These are phyloP conservation scores for Scaptomyza flava DNA, from an alignment of 2,888 invertebrate species.

Conservation along the genomic window DNA sequence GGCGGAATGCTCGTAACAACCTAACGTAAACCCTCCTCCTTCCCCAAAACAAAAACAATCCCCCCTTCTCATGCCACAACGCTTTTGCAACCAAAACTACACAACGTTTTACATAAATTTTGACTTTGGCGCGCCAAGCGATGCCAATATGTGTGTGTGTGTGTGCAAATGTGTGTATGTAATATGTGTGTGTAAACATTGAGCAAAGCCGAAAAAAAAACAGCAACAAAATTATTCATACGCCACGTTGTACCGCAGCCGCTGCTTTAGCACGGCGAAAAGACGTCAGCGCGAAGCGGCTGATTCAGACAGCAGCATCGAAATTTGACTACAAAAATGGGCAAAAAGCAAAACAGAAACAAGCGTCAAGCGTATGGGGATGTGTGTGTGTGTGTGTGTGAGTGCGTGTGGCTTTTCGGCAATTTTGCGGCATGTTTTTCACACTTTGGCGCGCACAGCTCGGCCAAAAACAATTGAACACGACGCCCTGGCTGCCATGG, in stretches of 20 bases:
- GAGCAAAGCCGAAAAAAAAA: constrained; percentile 62
- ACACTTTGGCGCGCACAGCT: constrained; percentile 67
- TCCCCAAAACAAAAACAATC: background rate
- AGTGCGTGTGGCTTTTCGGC: constrained; percentile 40
- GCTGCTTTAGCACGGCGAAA: constrained; percentile 22
- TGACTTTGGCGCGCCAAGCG: constrained; percentile 67
- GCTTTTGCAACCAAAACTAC: background rate
- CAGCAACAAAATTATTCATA: constrained; percentile 71
- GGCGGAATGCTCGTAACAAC: constrained; percentile 46
- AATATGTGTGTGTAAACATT: constrained; percentile 69
- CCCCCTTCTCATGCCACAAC: background rate
- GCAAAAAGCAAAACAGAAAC: constrained; percentile 72
- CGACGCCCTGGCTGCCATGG: constrained; percentile 69
- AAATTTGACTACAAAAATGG: constrained; percentile 78
- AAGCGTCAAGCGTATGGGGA: constrained; percentile 7
- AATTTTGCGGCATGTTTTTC: constrained; percentile 76
- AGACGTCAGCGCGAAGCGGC: constrained; percentile 65
- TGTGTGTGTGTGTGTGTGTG: constrained; percentile 9
- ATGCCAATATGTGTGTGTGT: constrained; percentile 27
- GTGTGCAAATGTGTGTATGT: constrained; percentile 2
- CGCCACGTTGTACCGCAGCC: constrained; percentile 68
- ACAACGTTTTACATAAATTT: constrained; percentile 66
- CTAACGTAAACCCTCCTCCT: constrained; percentile 20
- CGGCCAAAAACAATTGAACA: constrained; percentile 71
- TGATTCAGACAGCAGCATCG: constrained; percentile 68